Evolutionary conservation across 2,797 vertebrate species (phyloP), one percentile per base, ranked within the genome.

Genomic region (Alfaro cultratus): DNA sequence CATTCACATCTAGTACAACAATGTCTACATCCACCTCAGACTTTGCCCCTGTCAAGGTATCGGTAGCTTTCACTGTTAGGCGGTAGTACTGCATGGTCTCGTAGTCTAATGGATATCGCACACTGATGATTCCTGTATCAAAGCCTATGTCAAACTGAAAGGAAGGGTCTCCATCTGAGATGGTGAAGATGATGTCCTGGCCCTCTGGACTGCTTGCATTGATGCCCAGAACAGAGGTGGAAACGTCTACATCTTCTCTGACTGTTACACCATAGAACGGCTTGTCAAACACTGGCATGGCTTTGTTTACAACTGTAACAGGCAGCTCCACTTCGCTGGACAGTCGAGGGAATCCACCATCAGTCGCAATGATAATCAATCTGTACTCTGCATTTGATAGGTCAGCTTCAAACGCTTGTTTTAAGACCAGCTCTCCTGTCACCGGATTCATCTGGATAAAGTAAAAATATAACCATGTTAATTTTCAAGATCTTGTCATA

Each of bases 261-360:
- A 99, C 94, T 46, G 97, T 97, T 76, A 97, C 92, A 5, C 97
- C 97, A 10, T 99, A 99, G 94, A 99, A 99, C 77, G 97, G 93
- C 81, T 98, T 99, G 88, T 99, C 99, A 7, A 99, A 99, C 90
- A 99, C 95, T 1, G 99, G 98, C 97, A 98, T 99, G 85, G 97
- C 98, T 95, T 97, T 98, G 89, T 98, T 99, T 81, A 98, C 96
- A 18, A 99, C 96, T 0, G 96, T 97, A 75, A 99, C 84, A 5
- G 97, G 97, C 21, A 99, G 95, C 21, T 96, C 92, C 72, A 97
- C 97, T 90, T 97, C 96, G 1, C 95, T 94, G 70, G 97, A 97
- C 77, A 98, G 96, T 15, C 96, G 89, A 2, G 97, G 97, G 77
- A 92, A 91, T 80, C 99, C 99, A 5, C 95, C 92, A 36, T 99